A percentile compares a stretch with the other conserved stretches of the same genome.
Conservation (phyloP, 2,797 vertebrate genomes). For the Chloroceryle amazona region DNA sequence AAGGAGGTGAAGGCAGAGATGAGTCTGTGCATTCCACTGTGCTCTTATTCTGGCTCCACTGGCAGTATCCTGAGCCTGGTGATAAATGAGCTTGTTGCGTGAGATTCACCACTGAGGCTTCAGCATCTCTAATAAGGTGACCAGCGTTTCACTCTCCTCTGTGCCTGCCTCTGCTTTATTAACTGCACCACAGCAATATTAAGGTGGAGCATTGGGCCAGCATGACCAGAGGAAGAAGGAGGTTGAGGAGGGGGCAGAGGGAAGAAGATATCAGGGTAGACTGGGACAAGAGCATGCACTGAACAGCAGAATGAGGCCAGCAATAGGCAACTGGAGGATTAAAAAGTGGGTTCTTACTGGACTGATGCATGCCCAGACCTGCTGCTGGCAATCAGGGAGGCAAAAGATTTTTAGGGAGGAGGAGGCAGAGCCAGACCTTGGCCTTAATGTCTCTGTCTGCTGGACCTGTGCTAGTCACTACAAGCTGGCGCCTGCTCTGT, state of each 20-base stretch:
- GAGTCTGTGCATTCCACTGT: background rate
- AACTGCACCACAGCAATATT: slow-evolving; percentile 51
- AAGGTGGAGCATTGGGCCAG: background rate
- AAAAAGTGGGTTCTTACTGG: background rate
- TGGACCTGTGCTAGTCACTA: background rate
- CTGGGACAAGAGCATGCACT: background rate
- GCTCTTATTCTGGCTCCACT: background rate
- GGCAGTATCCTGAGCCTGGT: slow-evolving; percentile 45
- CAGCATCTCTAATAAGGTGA: slow-evolving; percentile 53
- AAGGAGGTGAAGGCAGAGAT: slow-evolving; percentile 19
- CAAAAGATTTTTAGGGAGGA: background rate
- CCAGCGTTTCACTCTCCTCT: slow-evolving; percentile 18
- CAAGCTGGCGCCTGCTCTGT: background rate
- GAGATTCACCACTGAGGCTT: slow-evolving; percentile 44
- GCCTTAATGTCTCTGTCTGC: background rate
- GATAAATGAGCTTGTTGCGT: slow-evolving; percentile 63
- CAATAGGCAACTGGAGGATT: background rate
- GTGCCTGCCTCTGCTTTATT: slow-evolving; percentile 14
- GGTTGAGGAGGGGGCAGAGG: background rate
- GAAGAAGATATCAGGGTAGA: background rate
- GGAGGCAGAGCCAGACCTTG: background rate
- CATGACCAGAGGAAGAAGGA: background rate
- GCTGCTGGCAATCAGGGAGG: background rate
- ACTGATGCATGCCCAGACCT: background rate
- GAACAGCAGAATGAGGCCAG: background rate